Evolutionary conservation across 2,797 vertebrate species (phyloP).

Genomic region (Trematomus bernacchii): DNA sequence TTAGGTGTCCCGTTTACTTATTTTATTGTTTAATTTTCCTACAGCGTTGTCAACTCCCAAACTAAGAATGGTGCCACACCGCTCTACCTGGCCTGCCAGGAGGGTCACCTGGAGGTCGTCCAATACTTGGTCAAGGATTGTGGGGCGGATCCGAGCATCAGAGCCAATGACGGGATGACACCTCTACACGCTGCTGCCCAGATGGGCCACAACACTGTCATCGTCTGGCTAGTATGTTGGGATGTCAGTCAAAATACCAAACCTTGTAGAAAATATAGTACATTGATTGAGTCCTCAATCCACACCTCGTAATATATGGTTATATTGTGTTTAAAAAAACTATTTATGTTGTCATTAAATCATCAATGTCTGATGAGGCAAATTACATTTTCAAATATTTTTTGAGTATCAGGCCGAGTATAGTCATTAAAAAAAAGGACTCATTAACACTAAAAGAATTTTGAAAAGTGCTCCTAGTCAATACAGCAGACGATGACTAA

Average conservation of each 20-base stretch:
- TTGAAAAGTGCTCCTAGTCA: neutral
- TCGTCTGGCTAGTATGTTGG: conserved; percentile 94
- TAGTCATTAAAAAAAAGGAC: neutral
- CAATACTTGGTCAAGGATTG: conserved; percentile 96
- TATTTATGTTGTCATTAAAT: too few relatives aligned
- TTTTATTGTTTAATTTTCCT: conserved; percentile 40
- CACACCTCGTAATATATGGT: too few relatives aligned
- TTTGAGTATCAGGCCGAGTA: neutral
- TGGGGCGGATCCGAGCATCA: conserved; percentile 89
- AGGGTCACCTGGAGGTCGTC: conserved; percentile 96
- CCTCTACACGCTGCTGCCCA: conserved; percentile 95
- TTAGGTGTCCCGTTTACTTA: neutral
- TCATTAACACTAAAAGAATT: neutral
- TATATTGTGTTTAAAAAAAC: too few relatives aligned
- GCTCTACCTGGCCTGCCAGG: conserved; percentile 98
- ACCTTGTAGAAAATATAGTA: conserved; percentile 2
- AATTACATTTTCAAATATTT: neutral
- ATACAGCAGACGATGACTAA: neutral
- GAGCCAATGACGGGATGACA: conserved; percentile 96
- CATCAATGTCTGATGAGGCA: neutral
- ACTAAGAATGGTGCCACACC: conserved; percentile 99
- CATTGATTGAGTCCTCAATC: neutral
- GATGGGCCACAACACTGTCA: conserved; percentile 96
- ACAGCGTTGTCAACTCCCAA: conserved; percentile 92
- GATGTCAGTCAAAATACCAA: neutral